Evolutionary conservation across 1,140 invertebrate genomes (phyloP).

Genomic region (Oedothorax gibbosus): DNA sequence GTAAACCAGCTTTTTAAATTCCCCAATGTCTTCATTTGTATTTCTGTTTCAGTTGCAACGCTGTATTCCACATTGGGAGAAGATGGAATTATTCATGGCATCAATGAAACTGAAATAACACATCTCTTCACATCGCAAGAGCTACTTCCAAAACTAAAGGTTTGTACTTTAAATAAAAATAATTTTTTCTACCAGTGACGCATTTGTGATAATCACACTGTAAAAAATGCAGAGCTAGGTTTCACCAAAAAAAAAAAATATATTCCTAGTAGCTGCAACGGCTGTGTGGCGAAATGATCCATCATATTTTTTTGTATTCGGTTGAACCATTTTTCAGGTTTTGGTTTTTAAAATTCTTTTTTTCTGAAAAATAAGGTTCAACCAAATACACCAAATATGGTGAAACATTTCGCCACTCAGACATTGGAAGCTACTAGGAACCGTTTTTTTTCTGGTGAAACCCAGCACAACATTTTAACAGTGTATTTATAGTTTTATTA

Average conservation of each 20-base stretch:
- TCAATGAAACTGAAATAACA: conserved; percentile 95
- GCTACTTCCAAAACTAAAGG: conserved; percentile 87
- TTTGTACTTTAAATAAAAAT: conserved; percentile 52
- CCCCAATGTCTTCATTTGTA: not conserved
- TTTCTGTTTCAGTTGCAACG: conserved; percentile 82
- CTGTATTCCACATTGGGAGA: conserved; percentile 97
- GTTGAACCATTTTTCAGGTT: too few relatives aligned
- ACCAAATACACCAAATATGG: too few relatives aligned
- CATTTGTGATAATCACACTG: not conserved
- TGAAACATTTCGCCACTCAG: too few relatives aligned
- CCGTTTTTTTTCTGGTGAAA: too few relatives aligned
- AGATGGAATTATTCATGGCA: conserved; percentile 93
- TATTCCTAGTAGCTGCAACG: too few relatives aligned
- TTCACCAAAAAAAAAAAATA: not conserved
- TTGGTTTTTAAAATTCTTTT: too few relatives aligned
- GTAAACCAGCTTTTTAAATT: too few relatives aligned
- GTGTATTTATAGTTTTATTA: not conserved
- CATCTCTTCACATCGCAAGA: conserved; percentile 78
- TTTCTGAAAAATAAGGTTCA: too few relatives aligned
- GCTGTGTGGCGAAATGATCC: too few relatives aligned
- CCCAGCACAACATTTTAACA: not conserved
- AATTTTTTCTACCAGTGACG: not conserved
- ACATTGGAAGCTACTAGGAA: too few relatives aligned
- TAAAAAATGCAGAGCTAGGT: not conserved
- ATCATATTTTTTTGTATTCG: too few relatives aligned